Conservation (phyloP, 2,797 vertebrate genomes). For the Luscinia luscinia region DNA sequence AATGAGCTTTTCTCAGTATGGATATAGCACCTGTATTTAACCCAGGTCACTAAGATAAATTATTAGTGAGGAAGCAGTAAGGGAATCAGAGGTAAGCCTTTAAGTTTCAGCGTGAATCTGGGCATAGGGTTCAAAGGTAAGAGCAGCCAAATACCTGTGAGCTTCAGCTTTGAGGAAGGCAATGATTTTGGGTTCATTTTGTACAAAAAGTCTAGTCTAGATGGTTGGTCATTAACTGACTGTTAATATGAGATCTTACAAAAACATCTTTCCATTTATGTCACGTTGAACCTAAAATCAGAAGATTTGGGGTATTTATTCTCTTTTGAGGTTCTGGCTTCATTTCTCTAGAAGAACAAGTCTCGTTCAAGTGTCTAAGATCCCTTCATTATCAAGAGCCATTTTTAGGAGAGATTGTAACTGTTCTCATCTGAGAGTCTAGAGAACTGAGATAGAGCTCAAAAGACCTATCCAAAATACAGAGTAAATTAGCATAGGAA, state of each 20-base stretch:
- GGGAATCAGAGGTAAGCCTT: neutral
- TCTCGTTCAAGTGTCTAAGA: fast-evolving
- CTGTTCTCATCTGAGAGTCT: neutral
- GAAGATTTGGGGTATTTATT: neutral
- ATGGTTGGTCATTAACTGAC: neutral
- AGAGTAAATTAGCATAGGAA: slow-evolving; percentile 28
- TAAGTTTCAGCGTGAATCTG: neutral
- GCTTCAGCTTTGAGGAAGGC: neutral
- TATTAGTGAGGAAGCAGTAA: neutral
- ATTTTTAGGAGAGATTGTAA: neutral
- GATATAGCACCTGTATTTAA: neutral
- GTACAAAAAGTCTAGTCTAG: neutral
- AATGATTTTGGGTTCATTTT: neutral
- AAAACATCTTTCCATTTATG: neutral
- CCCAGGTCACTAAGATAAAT: neutral
- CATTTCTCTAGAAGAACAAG: neutral
- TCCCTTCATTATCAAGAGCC: neutral
- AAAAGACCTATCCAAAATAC: slow-evolving; percentile 3
- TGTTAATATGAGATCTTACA: slow-evolving; percentile 32
- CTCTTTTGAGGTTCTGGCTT: neutral
- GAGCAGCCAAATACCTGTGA: neutral
- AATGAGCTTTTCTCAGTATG: neutral
- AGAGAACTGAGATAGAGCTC: neutral
- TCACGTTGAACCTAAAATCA: neutral
- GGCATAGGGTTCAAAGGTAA: neutral